A percentile compares a stretch with the other conserved stretches of the same genome.
Conservation (phyloP, 2,797 vertebrate genomes). For the Acanthopagrus latus region DNA sequence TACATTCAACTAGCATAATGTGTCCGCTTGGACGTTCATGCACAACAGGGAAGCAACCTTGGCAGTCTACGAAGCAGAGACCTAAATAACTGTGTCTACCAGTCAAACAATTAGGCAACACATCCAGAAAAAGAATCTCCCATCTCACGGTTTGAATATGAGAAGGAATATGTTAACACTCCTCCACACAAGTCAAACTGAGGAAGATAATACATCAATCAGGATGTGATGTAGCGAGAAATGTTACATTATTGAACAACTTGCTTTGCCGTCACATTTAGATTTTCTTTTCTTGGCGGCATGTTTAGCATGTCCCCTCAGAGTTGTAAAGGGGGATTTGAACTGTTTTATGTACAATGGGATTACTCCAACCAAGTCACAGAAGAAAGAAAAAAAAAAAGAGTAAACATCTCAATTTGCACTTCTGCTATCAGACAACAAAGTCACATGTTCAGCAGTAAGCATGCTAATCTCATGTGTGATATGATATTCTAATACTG, state of each 20-base stretch:
- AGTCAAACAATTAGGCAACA: slow-evolving; percentile 24
- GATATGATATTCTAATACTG: neutral
- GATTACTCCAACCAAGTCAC: slow-evolving; percentile 24
- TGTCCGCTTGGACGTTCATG: slow-evolving; percentile 28
- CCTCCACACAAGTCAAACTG: slow-evolving; percentile 30
- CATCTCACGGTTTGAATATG: slow-evolving; percentile 29
- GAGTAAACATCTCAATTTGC: slow-evolving; percentile 32
- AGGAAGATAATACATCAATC: slow-evolving; percentile 31
- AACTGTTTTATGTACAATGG: slow-evolving; percentile 30
- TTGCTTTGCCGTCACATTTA: slow-evolving; percentile 49
- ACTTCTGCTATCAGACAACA: slow-evolving; percentile 16
- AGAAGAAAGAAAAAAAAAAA: neutral
- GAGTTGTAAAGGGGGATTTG: slow-evolving; percentile 20
- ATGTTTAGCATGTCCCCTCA: slow-evolving; percentile 39
- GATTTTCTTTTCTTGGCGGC: slow-evolving; percentile 38
- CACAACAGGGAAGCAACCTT: slow-evolving; percentile 23
- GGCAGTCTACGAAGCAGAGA: slow-evolving; percentile 19
- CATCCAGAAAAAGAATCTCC: slow-evolving; percentile 11
- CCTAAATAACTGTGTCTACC: slow-evolving; percentile 21
- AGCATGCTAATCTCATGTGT: neutral
- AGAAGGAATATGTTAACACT: slow-evolving; percentile 30
- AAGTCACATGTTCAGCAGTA: slow-evolving; percentile 13
- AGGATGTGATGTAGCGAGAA: slow-evolving; percentile 53
- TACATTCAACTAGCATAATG: slow-evolving; percentile 7
- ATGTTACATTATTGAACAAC: slow-evolving; percentile 52